Evolutionary conservation across 2,113 vertebrate genomes (phyloP).

Genomic region (Hassar affinis): DNA sequence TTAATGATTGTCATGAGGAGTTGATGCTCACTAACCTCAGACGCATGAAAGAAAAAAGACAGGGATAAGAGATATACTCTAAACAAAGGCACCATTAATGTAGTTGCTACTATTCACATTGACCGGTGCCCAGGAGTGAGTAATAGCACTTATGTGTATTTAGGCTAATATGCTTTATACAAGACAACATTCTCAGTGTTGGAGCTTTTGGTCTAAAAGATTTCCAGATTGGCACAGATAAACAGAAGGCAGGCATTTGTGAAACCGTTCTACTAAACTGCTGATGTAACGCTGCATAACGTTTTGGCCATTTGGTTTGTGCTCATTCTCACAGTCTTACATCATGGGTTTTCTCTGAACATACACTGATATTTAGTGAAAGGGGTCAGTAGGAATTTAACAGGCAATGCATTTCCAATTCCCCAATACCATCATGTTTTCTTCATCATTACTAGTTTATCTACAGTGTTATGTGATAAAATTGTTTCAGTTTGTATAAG

Average conservation of each 20-base stretch:
- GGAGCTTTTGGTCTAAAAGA: not conserved
- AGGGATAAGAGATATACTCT: not conserved
- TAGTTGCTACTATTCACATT: not conserved
- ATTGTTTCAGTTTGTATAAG: not conserved
- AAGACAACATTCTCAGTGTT: not conserved
- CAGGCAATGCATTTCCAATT: not conserved
- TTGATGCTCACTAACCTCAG: not conserved
- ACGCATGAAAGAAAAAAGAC: not conserved
- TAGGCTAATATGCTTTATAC: not conserved
- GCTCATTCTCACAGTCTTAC: not conserved
- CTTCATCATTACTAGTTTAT: not conserved
- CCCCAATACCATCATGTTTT: slow-evolving; percentile 3
- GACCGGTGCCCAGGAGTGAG: not conserved
- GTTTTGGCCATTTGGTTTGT: not conserved
- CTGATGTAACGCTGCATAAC: not conserved
- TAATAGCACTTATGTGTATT: not conserved
- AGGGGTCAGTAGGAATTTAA: slow-evolving; percentile 6
- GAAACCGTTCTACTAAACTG: not conserved
- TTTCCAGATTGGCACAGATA: not conserved
- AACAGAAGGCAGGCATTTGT: not conserved
- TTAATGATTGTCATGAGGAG: slow-evolving; percentile 24
- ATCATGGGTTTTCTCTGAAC: not conserved
- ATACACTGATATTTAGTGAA: slow-evolving; percentile 3
- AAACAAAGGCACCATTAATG: not conserved
- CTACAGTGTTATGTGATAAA: not conserved